Percentiles rank a stretch among this genome's conserved stretches.
Conservation (phyloP, 2,888 invertebrate species). For the Myopa tessellatipennis region DNA sequence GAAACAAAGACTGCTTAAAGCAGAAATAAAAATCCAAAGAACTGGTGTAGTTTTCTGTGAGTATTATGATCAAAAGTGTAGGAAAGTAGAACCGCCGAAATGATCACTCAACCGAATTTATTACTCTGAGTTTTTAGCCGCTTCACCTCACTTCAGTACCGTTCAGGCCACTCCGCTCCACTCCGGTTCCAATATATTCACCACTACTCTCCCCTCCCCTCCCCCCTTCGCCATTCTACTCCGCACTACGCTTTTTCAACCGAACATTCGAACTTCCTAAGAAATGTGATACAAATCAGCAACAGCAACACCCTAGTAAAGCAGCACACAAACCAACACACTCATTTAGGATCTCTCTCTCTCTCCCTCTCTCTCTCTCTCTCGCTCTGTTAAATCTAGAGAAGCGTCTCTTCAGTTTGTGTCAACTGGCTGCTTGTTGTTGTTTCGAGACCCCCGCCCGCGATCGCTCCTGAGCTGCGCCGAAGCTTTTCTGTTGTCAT, state of each 20-base stretch:
- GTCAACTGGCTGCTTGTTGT: neutral
- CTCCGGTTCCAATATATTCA: too few species aligned
- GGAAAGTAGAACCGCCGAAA: too few species aligned
- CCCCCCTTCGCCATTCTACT: too few species aligned
- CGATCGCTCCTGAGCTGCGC: constrained; percentile 9
- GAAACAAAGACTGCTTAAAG: too few species aligned
- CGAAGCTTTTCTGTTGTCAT: constrained; percentile 66
- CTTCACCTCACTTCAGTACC: too few species aligned
- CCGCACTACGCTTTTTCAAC: neutral
- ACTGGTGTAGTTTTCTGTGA: too few species aligned
- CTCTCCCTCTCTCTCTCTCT: neutral
- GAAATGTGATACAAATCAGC: constrained; percentile 1
- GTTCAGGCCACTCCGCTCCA: too few species aligned
- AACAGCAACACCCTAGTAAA: constrained; percentile 37
- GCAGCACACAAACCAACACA: constrained; percentile 7
- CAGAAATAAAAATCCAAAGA: too few species aligned
- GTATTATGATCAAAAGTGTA: neutral
- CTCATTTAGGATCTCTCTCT: neutral
- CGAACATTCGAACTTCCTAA: neutral
- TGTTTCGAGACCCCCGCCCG: neutral
- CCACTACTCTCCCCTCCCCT: too few species aligned
- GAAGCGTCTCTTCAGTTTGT: neutral
- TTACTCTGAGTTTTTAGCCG: too few species aligned
- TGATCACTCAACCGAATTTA: too few species aligned
- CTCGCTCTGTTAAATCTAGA: neutral